A percentile compares a stretch with the other conserved stretches of the same genome.
phyloP scores from a whole-genome alignment of 2,797 vertebrate genomes.

The Sebastes trivittatus region DNA sequence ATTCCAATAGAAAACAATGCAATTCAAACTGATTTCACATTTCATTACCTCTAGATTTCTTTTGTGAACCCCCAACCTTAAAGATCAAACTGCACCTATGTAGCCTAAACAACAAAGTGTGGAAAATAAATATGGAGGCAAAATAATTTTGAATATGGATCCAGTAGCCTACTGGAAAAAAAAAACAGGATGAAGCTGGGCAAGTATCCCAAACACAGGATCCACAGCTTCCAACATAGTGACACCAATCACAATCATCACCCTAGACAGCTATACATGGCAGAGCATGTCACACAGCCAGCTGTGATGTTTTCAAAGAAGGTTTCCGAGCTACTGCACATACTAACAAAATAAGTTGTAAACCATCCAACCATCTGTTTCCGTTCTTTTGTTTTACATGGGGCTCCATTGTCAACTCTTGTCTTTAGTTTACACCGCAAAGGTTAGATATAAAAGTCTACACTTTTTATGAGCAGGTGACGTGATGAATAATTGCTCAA shows the following conservation, averaged over 20 bases:
- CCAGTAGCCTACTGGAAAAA: neutral
- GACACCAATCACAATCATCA: neutral
- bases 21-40: too few species aligned
- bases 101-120: neutral
- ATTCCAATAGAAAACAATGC: too few species aligned
- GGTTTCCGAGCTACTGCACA: neutral
- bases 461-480: neutral
- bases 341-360: neutral
- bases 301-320: neutral
- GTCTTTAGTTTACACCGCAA: neutral
- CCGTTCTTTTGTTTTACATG: neutral
- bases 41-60: too few species aligned
- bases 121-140: neutral
- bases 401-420: neutral
- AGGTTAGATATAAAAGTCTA: neutral
- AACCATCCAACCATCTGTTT: neutral
- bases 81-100: too few species aligned
- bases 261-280: neutral
- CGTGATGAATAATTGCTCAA: neutral
- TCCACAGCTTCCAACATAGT: neutral
- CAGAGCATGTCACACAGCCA: neutral
- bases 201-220: neutral
- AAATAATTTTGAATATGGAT: neutral
- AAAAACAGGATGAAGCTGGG: neutral
- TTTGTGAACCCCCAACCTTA: too few species aligned